Evolutionary conservation across 2,888 invertebrate species (phyloP).

Genomic region (Calliphora vomitoria): DNA sequence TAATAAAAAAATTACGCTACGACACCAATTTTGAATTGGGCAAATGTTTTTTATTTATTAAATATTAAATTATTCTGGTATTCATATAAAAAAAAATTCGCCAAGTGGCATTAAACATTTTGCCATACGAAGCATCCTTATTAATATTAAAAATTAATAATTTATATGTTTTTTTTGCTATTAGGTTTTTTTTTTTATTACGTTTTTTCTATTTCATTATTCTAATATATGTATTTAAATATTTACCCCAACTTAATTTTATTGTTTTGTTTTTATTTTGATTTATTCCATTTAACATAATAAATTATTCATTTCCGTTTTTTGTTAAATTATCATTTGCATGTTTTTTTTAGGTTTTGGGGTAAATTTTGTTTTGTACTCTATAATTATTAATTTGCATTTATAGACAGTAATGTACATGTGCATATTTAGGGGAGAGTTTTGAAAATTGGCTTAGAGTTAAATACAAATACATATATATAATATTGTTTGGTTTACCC

Average conservation of each 20-base stretch:
- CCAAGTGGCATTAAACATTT: too few species aligned
- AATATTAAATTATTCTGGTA: too few species aligned
- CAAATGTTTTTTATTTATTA: too few species aligned
- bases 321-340: slow-evolving; percentile 81
- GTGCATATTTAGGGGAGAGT: neutral
- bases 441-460: neutral
- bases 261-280: slow-evolving; percentile 59
- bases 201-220: slow-evolving; percentile 7
- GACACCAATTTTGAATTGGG: too few species aligned
- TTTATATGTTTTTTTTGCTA: slow-evolving; percentile 14
- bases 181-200: slow-evolving; percentile 19
- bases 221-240: slow-evolving; percentile 14
- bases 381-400: slow-evolving; percentile 28
- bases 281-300: slow-evolving; percentile 76
- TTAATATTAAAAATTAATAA: slow-evolving; percentile 1
- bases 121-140: too few species aligned
- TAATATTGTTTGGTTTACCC: too few species aligned
- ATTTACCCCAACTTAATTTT: neutral
- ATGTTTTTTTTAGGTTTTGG: slow-evolving; percentile 66
- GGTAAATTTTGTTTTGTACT: slow-evolving; percentile 8
- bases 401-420: neutral
- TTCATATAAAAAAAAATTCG: too few species aligned
- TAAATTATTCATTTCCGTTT: slow-evolving; percentile 82
- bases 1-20: too few species aligned
- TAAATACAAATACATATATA: too few species aligned